A percentile compares a stretch with the other conserved stretches of the same genome.
phyloP scores from a whole-genome alignment of 2,113 vertebrate genomes.

The Melozone crissalis region DNA sequence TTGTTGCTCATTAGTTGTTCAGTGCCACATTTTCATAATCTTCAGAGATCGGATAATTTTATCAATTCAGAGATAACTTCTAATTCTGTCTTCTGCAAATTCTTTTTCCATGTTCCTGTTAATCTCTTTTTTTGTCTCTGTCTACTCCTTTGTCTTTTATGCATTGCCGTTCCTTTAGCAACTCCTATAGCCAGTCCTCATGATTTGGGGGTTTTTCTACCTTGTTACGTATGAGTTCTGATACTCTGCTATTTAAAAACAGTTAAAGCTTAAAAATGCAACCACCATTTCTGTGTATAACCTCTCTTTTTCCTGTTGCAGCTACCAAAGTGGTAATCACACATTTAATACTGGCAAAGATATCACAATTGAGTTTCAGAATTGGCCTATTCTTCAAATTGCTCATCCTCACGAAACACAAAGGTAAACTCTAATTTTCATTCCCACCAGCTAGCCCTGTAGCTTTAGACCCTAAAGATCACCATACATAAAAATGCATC shows the following conservation, averaged over 20 bases:
- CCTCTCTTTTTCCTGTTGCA: not conserved
- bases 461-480: not conserved
- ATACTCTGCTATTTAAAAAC: not conserved
- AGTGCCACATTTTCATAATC: not conserved
- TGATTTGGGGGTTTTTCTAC: not conserved
- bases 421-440: conserved; percentile 30
- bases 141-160: not conserved
- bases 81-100: not conserved
- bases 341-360: not conserved
- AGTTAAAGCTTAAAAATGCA: not conserved
- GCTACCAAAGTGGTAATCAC: not conserved
- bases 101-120: not conserved
- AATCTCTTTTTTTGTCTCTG: not conserved
- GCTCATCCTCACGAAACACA: conserved; percentile 8
- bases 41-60: not conserved
- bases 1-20: not conserved
- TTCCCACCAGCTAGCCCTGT: not conserved
- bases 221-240: not conserved
- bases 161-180: not conserved
- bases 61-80: not conserved
- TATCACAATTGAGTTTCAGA: conserved; percentile 31
- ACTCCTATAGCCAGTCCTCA: not conserved
- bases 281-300: not conserved
- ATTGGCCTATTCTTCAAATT: conserved; percentile 43
- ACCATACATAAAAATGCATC: conserved; percentile 29